Evolutionary conservation across 1,140 invertebrate genomes (phyloP).

Genomic region (Aphidius gifuensis): DNA sequence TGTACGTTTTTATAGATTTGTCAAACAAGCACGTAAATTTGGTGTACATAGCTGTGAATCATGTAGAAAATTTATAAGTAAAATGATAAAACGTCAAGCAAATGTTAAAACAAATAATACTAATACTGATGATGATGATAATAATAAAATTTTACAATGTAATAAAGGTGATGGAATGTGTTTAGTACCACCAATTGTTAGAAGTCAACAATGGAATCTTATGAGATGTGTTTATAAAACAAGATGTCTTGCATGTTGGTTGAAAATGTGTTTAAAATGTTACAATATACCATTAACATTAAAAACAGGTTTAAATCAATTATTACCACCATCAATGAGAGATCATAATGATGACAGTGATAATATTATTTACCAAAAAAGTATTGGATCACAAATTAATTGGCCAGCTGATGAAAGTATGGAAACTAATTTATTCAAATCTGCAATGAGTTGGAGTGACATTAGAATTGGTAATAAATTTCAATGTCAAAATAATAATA

Average conservation of each 20-base stretch:
- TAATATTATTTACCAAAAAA: slow-evolving; percentile 38
- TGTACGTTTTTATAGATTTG: slow-evolving; percentile 71
- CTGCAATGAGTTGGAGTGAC: slow-evolving; percentile 48
- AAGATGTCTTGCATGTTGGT: slow-evolving; percentile 81
- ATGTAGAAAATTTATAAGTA: slow-evolving; percentile 81
- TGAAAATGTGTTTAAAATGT: slow-evolving; percentile 76
- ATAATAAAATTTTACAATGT: slow-evolving; percentile 61
- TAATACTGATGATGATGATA: slow-evolving; percentile 38
- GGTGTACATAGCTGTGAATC: slow-evolving; percentile 81
- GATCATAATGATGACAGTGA: slow-evolving; percentile 39
- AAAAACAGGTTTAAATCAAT: slow-evolving; percentile 61
- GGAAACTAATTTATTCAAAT: slow-evolving; percentile 51
- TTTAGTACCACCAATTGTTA: slow-evolving; percentile 66
- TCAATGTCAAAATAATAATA: slow-evolving; percentile 34
- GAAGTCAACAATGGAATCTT: slow-evolving; percentile 71
- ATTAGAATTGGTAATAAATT: slow-evolving; percentile 42
- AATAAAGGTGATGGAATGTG: slow-evolving; percentile 69
- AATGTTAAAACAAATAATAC: slow-evolving; percentile 50
- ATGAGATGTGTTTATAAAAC: slow-evolving; percentile 67
- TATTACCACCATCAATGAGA: slow-evolving; percentile 59
- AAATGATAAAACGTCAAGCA: slow-evolving; percentile 69
- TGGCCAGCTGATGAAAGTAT: slow-evolving; percentile 47
- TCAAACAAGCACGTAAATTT: slow-evolving; percentile 76
- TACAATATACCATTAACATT: slow-evolving; percentile 72
- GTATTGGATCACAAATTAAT: slow-evolving; percentile 38